Conservation (phyloP, 2,888 invertebrate species). For the Drepanosiphum platanoidis region DNA sequence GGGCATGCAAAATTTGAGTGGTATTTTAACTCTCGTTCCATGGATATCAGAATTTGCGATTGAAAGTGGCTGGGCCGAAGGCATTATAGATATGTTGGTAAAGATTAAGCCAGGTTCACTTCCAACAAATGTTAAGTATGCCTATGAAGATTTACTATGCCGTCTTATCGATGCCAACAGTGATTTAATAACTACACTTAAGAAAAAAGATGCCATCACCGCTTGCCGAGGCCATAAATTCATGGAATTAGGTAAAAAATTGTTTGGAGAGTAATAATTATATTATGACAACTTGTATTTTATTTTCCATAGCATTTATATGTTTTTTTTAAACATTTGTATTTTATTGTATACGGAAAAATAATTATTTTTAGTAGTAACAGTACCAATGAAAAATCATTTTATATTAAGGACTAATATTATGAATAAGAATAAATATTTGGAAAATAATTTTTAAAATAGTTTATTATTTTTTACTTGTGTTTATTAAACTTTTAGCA, state of each 20-base stretch:
- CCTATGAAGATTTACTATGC: slow-evolving; percentile 89
- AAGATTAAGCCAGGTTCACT: slow-evolving; percentile 85
- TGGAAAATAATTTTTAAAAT: slow-evolving; percentile 6
- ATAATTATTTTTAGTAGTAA: background rate
- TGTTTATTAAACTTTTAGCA: background rate
- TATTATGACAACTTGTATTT: background rate
- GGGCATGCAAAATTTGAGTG: slow-evolving; percentile 92
- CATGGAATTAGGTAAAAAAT: slow-evolving; percentile 88
- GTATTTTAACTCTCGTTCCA: slow-evolving; percentile 81
- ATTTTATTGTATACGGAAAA: slow-evolving; percentile 5
- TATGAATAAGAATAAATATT: background rate
- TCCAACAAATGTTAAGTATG: slow-evolving; percentile 85
- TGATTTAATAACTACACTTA: slow-evolving; percentile 78
- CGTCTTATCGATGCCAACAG: slow-evolving; percentile 84
- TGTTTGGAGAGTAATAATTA: slow-evolving; percentile 80
- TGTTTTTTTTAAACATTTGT: slow-evolving; percentile 32
- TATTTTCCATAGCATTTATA: slow-evolving; percentile 53
- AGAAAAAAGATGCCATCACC: slow-evolving; percentile 83
- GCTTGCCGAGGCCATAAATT: slow-evolving; percentile 87
- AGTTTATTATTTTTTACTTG: slow-evolving; percentile 23
- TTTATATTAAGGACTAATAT: slow-evolving; percentile 19
- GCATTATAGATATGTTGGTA: slow-evolving; percentile 82
- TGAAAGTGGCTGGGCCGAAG: slow-evolving; percentile 93
- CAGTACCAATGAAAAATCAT: background rate
- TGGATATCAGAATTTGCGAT: slow-evolving; percentile 92